phyloP scores from a whole-genome alignment of 2,113 vertebrate species.

The Mugil cephalus region DNA sequence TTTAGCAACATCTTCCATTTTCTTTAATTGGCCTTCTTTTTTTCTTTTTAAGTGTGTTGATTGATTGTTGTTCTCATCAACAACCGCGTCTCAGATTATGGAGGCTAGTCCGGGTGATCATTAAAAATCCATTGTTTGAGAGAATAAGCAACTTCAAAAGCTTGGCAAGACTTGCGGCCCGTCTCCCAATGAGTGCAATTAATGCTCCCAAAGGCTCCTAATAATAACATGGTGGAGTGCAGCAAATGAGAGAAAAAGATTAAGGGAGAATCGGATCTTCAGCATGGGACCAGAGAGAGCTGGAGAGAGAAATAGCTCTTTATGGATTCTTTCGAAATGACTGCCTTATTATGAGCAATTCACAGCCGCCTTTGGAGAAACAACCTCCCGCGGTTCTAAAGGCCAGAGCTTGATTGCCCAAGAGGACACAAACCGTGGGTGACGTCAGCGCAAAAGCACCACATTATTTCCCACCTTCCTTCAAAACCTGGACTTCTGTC shows the following conservation, averaged over 20 bases:
- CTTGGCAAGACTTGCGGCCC: constrained; percentile 55
- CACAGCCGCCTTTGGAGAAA: constrained; percentile 33
- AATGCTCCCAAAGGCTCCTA: constrained; percentile 65
- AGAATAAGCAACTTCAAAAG: constrained; percentile 71
- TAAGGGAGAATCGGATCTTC: constrained; percentile 38
- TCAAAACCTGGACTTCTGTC: background rate
- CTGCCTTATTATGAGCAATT: constrained; percentile 57
- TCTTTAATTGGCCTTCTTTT: constrained; percentile 40
- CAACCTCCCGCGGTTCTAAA: constrained; percentile 35
- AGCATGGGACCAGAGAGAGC: constrained; percentile 14
- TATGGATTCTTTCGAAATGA: constrained; percentile 51
- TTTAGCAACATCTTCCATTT: constrained; percentile 36
- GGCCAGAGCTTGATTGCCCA: constrained; percentile 41
- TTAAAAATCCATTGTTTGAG: constrained; percentile 78
- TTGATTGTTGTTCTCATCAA: constrained; percentile 70
- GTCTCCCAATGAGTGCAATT: constrained; percentile 75
- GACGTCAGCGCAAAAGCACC: background rate
- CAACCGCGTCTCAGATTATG: constrained; percentile 38
- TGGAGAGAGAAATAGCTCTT: constrained; percentile 34
- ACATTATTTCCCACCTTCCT: background rate
- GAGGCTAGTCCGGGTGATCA: constrained; percentile 45
- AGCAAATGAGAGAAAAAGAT: constrained; percentile 33
- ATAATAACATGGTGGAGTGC: constrained; percentile 56
- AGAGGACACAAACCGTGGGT: constrained; percentile 17
- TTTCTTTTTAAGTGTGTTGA: constrained; percentile 26